Conservation (phyloP, 2,888 invertebrate genomes). For the Ornithoptera priamus region DNA sequence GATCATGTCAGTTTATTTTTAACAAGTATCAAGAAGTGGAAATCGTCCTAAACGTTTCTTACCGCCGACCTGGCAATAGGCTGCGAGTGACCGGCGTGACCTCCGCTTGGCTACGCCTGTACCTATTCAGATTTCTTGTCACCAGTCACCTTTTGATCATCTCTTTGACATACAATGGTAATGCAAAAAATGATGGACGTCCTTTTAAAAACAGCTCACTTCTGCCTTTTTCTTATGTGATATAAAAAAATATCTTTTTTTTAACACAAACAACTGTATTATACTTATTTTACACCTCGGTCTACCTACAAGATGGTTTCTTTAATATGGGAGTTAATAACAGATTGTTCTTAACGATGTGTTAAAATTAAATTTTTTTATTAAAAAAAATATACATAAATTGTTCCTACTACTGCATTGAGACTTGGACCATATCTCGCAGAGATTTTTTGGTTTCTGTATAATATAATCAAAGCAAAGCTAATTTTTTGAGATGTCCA, state of each 20-base stretch:
- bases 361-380: too few relatives aligned
- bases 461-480: too few relatives aligned
- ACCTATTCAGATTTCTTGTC: conserved; percentile 36
- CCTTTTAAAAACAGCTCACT: background rate
- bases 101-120: conserved; percentile 48
- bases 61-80: conserved; percentile 31
- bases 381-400: too few relatives aligned
- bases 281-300: too few relatives aligned
- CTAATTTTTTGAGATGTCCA: too few relatives aligned
- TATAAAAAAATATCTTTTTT: background rate
- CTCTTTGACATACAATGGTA: conserved; percentile 8
- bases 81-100: conserved; percentile 46
- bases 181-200: conserved; percentile 10
- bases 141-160: conserved; percentile 36
- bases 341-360: too few relatives aligned
- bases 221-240: background rate
- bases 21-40: conserved; percentile 38
- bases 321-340: too few relatives aligned
- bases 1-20: background rate
- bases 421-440: too few relatives aligned
- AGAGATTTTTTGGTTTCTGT: too few relatives aligned
- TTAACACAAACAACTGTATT: background rate
- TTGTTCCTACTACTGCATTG: too few relatives aligned
- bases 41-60: conserved; percentile 36
- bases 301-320: too few relatives aligned